These are phyloP conservation scores for Sus cebifrons DNA, from an alignment of 2,797 vertebrate genomes.

Conservation along the genomic window DNA sequence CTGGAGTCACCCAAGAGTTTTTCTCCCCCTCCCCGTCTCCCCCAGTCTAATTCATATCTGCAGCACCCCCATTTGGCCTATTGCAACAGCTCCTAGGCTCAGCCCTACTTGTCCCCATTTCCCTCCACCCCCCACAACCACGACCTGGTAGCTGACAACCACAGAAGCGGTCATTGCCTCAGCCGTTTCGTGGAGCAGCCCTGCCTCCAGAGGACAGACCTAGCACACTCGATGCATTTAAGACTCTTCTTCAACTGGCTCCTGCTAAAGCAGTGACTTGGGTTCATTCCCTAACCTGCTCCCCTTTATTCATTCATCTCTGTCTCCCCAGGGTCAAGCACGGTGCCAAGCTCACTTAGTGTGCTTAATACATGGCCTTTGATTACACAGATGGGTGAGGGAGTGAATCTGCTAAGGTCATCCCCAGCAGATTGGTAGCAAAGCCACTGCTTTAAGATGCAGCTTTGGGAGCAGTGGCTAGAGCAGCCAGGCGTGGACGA, in stretches of 20 bases:
- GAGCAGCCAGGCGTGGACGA: neutral
- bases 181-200: neutral
- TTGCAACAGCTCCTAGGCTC: neutral
- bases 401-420: neutral
- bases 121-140: rapidly evolving
- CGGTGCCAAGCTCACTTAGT: neutral
- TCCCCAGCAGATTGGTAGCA: neutral
- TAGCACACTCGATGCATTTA: neutral
- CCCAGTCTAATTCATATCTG: neutral
- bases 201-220: neutral
- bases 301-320: neutral
- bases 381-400: conserved; percentile 44
- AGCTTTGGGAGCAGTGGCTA: neutral
- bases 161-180: neutral
- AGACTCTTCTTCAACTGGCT: neutral
- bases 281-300: neutral
- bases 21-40: neutral
- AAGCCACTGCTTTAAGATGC: neutral
- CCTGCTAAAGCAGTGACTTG: neutral
- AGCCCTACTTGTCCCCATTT: neutral
- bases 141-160: neutral
- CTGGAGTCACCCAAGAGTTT: neutral
- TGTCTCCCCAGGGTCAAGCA: neutral
- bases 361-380: neutral
- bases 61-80: neutral